A percentile compares a stretch with the other conserved stretches of the same genome.
These are phyloP conservation scores for Clepsis dumicolana DNA, from an alignment of 2,888 invertebrate species.

Conservation along the genomic window DNA sequence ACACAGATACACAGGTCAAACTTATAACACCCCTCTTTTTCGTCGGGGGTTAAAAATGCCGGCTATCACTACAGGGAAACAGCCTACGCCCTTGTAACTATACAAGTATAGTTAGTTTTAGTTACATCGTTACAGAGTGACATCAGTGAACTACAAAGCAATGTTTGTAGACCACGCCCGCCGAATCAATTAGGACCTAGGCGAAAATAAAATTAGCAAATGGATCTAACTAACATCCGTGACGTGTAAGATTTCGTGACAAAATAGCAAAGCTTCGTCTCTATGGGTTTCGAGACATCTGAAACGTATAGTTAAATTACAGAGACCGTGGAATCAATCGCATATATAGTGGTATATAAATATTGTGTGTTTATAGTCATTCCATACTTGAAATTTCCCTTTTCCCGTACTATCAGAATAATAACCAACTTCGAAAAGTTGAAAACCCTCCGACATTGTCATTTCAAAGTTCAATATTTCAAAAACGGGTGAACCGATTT, in stretches of 20 bases:
- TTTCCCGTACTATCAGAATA: too few relatives aligned
- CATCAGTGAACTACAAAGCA: conserved; percentile 11
- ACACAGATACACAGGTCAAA: too few relatives aligned
- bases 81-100: conserved; percentile 15
- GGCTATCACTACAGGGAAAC: conserved; percentile 1
- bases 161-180: conserved; percentile 26
- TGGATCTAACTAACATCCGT: not conserved
- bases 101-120: not conserved
- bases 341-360: too few relatives aligned
- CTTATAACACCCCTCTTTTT: not conserved
- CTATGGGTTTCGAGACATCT: not conserved
- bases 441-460: too few relatives aligned
- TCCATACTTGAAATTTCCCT: too few relatives aligned
- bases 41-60: not conserved
- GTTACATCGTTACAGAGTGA: conserved; percentile 14
- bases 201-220: conserved; percentile 15
- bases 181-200: conserved; percentile 34
- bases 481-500: too few relatives aligned
- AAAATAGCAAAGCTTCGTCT: not conserved
- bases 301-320: not conserved
- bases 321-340: too few relatives aligned
- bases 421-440: too few relatives aligned
- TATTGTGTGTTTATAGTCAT: too few relatives aligned
- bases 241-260: not conserved
- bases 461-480: too few relatives aligned